A percentile compares a stretch with the other conserved stretches of the same genome.
phyloP scores from a whole-genome alignment of 2,113 vertebrate genomes.

The Aspidoscelis tigris region DNA sequence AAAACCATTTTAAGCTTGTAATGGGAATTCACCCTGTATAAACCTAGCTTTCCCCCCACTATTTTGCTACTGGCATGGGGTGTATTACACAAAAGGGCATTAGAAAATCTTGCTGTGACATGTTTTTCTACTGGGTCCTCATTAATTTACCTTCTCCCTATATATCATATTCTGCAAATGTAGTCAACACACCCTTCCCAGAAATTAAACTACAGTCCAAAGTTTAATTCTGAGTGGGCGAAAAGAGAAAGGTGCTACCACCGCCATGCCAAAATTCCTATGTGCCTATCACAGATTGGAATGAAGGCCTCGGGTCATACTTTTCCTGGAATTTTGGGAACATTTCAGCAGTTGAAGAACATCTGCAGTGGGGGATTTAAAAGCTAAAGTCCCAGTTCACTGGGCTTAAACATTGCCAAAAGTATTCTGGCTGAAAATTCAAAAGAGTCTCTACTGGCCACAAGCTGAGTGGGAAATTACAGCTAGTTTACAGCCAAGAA shows the following conservation, averaged over 20 bases:
- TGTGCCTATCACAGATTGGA: not conserved
- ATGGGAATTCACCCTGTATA: too few species aligned
- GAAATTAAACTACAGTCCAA: not conserved
- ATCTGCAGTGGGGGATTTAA: slow-evolving; percentile 5
- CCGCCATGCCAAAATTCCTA: not conserved
- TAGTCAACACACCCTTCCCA: not conserved
- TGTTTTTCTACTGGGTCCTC: not conserved
- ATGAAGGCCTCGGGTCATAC: not conserved
- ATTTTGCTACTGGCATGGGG: too few species aligned
- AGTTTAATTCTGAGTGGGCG: not conserved
- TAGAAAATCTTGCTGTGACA: not conserved
- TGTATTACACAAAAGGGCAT: not conserved
- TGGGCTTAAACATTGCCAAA: not conserved
- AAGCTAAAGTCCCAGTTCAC: not conserved
- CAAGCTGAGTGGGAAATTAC: slow-evolving; percentile 28
- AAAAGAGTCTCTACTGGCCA: slow-evolving; percentile 13
- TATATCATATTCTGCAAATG: not conserved
- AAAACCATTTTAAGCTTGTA: too few species aligned
- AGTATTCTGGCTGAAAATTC: slow-evolving; percentile 8
- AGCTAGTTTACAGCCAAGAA: slow-evolving; percentile 16
- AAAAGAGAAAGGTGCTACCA: not conserved
- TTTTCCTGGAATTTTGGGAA: not conserved
- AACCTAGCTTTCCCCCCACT: too few species aligned
- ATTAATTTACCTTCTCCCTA: not conserved
- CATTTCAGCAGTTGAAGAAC: not conserved